phyloP scores from a whole-genome alignment of 1,140 invertebrate species.

The Drosophila pseudoananassae region DNA sequence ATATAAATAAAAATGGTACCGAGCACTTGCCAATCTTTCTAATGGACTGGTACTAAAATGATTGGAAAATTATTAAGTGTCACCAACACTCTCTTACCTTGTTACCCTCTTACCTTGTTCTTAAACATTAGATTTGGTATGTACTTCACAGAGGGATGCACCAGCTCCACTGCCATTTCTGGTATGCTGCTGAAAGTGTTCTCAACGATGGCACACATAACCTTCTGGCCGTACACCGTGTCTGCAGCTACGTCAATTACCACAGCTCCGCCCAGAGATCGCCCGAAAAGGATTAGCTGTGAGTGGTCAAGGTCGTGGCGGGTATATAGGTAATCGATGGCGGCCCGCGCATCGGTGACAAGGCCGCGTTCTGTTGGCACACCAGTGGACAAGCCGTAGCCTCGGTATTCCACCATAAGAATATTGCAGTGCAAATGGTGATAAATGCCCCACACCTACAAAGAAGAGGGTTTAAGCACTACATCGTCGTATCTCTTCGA shows the following conservation, averaged over 20 bases:
- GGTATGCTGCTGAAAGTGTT: constrained; percentile 98
- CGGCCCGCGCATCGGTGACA: constrained; percentile 94
- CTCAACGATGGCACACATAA: constrained; percentile 95
- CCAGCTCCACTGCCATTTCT: constrained; percentile 93
- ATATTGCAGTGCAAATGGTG: constrained; percentile 93
- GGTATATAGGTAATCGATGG: constrained; percentile 92
- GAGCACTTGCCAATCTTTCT: constrained; percentile 88
- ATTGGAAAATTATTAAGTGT: not conserved
- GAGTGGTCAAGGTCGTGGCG: constrained; percentile 92
- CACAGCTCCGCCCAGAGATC: constrained; percentile 95
- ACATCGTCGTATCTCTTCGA: not conserved
- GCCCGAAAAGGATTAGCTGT: constrained; percentile 96
- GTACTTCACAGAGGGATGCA: constrained; percentile 89
- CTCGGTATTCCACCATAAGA: constrained; percentile 95
- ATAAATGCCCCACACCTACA: constrained; percentile 88
- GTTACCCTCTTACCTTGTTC: constrained; percentile 91
- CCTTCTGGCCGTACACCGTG: constrained; percentile 89
- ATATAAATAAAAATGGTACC: constrained; percentile 91
- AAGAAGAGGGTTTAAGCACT: not conserved
- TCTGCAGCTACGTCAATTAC: constrained; percentile 93
- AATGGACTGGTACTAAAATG: constrained; percentile 72
- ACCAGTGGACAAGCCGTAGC: constrained; percentile 97
- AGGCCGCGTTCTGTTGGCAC: constrained; percentile 93
- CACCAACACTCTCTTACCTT: constrained; percentile 86
- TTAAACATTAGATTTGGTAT: constrained; percentile 92